Percentiles rank a stretch among this genome's conserved stretches.
These are phyloP conservation scores for Eupithecia abbreviata DNA, from an alignment of 2,888 invertebrate genomes.

Conservation along the genomic window DNA sequence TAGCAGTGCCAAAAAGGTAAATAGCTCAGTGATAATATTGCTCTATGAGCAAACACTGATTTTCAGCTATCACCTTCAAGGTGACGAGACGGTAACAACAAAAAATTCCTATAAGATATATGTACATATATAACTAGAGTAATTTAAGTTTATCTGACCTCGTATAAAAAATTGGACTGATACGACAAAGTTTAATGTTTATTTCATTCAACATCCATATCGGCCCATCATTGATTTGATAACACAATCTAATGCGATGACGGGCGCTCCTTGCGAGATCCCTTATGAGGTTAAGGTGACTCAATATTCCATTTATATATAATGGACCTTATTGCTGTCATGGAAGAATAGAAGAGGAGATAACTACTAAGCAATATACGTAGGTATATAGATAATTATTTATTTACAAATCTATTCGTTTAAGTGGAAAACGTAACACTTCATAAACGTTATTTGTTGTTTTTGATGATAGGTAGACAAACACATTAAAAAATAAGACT, in stretches of 20 bases:
- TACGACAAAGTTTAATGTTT: slow-evolving; percentile 11
- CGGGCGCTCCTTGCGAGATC: slow-evolving; percentile 22
- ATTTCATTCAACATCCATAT: slow-evolving; percentile 16
- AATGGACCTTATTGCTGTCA: slow-evolving; percentile 8
- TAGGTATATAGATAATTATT: neutral
- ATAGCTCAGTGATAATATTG: too few species aligned
- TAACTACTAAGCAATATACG: neutral
- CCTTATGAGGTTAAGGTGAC: slow-evolving; percentile 25
- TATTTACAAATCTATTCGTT: neutral
- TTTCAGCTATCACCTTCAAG: too few species aligned
- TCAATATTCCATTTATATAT: slow-evolving; percentile 24
- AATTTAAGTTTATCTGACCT: slow-evolving; percentile 7
- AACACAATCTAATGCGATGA: slow-evolving; percentile 29
- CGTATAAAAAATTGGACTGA: slow-evolving; percentile 23
- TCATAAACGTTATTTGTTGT: neutral
- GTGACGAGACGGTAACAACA: too few species aligned
- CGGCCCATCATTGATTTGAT: slow-evolving; percentile 23
- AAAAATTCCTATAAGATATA: too few species aligned
- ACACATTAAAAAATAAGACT: too few species aligned
- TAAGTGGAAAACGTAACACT: neutral
- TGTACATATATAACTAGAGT: neutral
- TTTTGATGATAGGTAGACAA: neutral
- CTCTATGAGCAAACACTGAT: too few species aligned
- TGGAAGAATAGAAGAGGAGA: neutral
- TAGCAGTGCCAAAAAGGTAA: too few species aligned